These are phyloP conservation scores for Neofelis nebulosa DNA, from an alignment of 2,113 vertebrate species.

Conservation along the genomic window DNA sequence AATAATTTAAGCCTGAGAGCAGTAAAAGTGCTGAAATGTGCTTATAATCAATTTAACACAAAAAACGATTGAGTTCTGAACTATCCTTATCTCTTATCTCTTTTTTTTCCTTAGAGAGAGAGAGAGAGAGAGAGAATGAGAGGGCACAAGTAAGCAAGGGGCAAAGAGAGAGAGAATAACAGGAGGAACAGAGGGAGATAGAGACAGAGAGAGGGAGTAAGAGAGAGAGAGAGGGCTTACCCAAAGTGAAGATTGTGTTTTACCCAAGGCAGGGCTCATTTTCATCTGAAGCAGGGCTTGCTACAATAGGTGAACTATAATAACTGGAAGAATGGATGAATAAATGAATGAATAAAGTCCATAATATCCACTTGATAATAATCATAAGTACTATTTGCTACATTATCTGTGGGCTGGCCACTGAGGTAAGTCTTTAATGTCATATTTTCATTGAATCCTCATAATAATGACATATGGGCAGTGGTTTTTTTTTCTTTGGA, in stretches of 20 bases:
- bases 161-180: too few species aligned
- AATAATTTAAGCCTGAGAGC: background rate
- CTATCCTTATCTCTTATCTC: background rate
- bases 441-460: slow-evolving; percentile 6
- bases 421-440: background rate
- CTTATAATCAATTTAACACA: background rate
- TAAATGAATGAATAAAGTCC: background rate
- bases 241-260: too few species aligned
- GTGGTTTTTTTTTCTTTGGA: background rate
- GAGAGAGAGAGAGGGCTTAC: too few species aligned
- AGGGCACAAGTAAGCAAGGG: too few species aligned
- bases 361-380: background rate
- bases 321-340: background rate
- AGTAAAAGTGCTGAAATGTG: background rate
- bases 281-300: background rate
- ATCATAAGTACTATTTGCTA: background rate
- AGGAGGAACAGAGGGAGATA: too few species aligned
- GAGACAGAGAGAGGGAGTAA: too few species aligned
- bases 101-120: too few species aligned
- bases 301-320: background rate
- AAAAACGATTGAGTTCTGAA: background rate
- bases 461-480: background rate
- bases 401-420: background rate
- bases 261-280: too few species aligned
- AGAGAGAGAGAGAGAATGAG: too few species aligned